Evolutionary conservation across 2,797 vertebrate species (phyloP).

Genomic region (Sebastes elongatus): DNA sequence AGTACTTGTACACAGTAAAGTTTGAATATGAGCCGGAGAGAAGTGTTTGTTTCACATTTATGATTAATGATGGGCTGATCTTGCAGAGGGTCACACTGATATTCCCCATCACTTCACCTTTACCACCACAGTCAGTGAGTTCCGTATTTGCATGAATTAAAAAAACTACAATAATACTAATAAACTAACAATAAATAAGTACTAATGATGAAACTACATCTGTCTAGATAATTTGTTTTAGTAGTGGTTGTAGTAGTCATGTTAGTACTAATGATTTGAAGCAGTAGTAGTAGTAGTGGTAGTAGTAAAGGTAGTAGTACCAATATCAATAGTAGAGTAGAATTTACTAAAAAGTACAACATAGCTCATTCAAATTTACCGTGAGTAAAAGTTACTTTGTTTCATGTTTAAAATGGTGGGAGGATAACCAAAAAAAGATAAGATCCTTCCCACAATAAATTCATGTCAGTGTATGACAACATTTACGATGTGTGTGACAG

Average conservation of each 20-base stretch:
- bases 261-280: background rate
- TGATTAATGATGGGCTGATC: background rate
- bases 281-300: background rate
- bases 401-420: too few relatives aligned
- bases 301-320: background rate
- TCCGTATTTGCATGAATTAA: background rate
- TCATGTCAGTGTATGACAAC: too few relatives aligned
- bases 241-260: background rate
- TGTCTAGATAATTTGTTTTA: background rate
- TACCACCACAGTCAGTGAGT: constrained; percentile 27
- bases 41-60: background rate
- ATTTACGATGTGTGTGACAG: too few relatives aligned
- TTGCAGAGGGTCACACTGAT: constrained; percentile 9
- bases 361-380: too few relatives aligned
- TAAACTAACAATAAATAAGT: background rate
- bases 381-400: too few relatives aligned
- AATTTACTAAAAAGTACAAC: too few relatives aligned
- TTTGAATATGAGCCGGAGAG: too few relatives aligned
- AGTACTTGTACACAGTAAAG: too few relatives aligned
- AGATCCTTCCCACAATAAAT: too few relatives aligned
- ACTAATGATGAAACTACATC: background rate
- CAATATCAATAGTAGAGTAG: too few relatives aligned
- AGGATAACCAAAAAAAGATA: too few relatives aligned
- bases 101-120: background rate
- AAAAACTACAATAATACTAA: background rate